phyloP scores from a whole-genome alignment of 2,113 vertebrate genomes.

The Macquaria ambigua region DNA sequence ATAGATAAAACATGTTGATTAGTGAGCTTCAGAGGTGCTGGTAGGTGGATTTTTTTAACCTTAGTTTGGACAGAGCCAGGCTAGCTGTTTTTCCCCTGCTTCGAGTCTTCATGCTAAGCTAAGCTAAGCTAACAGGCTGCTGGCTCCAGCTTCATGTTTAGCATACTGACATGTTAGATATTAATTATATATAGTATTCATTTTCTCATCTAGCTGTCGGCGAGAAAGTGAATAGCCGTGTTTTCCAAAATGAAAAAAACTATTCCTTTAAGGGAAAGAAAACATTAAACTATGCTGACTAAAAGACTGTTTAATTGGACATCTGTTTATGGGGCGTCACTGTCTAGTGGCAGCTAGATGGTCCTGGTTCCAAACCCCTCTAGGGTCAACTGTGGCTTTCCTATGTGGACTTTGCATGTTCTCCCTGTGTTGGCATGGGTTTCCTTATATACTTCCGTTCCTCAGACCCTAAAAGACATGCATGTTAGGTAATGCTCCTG shows the following conservation, averaged over 20 bases:
- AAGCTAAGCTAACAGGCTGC: neutral
- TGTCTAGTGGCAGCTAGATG: neutral
- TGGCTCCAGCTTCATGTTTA: neutral
- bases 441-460: neutral
- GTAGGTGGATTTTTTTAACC: neutral
- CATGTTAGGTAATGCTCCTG: slow-evolving; percentile 36
- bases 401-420: slow-evolving; percentile 33
- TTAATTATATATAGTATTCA: neutral
- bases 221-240: neutral
- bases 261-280: neutral
- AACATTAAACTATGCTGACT: neutral
- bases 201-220: neutral
- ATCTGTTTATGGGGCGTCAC: neutral
- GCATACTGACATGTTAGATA: too few relatives aligned
- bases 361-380: neutral
- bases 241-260: slow-evolving; percentile 10
- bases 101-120: neutral
- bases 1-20: neutral
- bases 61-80: neutral
- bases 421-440: slow-evolving; percentile 17
- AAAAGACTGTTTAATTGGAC: neutral
- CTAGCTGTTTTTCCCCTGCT: neutral
- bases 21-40: neutral
- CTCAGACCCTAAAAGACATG: slow-evolving; percentile 9
- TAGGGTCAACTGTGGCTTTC: neutral